Base-by-base conservation (phyloP, 2,797 vertebrate genomes). In the Siniperca scherzeri region DNA sequence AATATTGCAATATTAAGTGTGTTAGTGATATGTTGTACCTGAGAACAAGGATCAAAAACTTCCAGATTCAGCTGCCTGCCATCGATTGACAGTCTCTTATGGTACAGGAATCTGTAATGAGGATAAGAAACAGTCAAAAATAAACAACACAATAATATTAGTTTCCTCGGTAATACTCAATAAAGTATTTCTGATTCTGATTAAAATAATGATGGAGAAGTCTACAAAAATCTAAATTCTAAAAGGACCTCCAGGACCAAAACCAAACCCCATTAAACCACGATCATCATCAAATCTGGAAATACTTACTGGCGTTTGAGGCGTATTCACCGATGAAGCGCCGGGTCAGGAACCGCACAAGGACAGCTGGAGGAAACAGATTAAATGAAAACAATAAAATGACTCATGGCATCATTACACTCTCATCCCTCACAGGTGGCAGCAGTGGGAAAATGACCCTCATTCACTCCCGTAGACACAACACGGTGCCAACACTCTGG, bases 321-420 rank as follows among this genome's bases (percentile, higher is more conserved):
- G 94, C 94, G 13, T 95, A 96, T 90, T 95, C 95, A 11, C 95
- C 94, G 22, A 95, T 95, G 85, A 95, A 95, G 70, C 95, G 91
- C 33, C 93, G 91, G 84, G 94, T 96, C 89, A 95, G 87, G 87
- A 96, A 95, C 57, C 95, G 87, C 82, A 95, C 94, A 0, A 95
- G 91, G 85, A 95, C 93, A 75, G 94, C 94, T 93, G 87, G 42
- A 77, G 77, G 78, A 76, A 88, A 80, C 27, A 56, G 60, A 60
- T 30, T 0, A 77, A 64, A 83, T 46, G 60, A 16, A 19, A 84
- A 57, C 55, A 82, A 9, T 38, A n/a, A 33, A 38, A 79, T 88
- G 64, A 86, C 87, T 88, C 88, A 87, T 21, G 21, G 74, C 55
- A 68, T 82, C 81, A 48, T 86, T 73, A 73, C n/a, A 17, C 38